Base-by-base conservation (phyloP, 2,797 vertebrate genomes). In the Ctenopoma kingsleyae region DNA sequence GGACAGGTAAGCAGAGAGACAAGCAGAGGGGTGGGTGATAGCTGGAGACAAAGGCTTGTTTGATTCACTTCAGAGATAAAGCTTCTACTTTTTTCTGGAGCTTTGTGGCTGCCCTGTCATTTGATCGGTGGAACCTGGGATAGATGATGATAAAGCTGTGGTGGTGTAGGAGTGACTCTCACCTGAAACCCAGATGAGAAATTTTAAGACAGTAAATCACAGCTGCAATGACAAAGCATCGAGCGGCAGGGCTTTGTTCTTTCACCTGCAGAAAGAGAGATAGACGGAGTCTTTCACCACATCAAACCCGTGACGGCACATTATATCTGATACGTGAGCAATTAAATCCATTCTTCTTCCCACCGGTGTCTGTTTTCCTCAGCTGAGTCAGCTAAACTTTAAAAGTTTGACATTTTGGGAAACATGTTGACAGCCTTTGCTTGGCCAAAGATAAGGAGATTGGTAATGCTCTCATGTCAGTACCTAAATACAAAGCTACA, bases 141-240 rank as follows among this genome's bases (percentile, higher is more conserved):
- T 19, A 30, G 75, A 67, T 55, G 80, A 72, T 53, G 86, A 87
- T 90, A 78, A 87, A 88, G 69, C n/a, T 50, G 57, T 38, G 67
- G 71, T 20, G 32, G 51, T 8, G 25, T 52, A 55, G 70, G 81
- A 77, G 47, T 12, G 70, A 71, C 71, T 87, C 74, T 89, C 74
- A 85, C 78, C 85, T 90, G 87, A 90, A 84, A 87, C 81, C 74
- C 47, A 63, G 60, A 40, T 15, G 7, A 89, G 57, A 80, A 69
- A 87, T 80, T 87, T 78, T 82, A 67, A 71, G 67, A 62, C 68
- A 27, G 54, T 85, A 84, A 89, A 89, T 88, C 80, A 76, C 71
- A 70, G 76, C 79, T 66, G 74, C 49, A 78, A 74, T 9, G 64
- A 25, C 23, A n/a, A 41, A 23, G 62, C 74, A 52, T 4, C 9